Percentiles rank a stretch among this genome's conserved stretches.
phyloP scores from a whole-genome alignment of 2,113 vertebrate species.

The Dryoscopus gambensis region DNA sequence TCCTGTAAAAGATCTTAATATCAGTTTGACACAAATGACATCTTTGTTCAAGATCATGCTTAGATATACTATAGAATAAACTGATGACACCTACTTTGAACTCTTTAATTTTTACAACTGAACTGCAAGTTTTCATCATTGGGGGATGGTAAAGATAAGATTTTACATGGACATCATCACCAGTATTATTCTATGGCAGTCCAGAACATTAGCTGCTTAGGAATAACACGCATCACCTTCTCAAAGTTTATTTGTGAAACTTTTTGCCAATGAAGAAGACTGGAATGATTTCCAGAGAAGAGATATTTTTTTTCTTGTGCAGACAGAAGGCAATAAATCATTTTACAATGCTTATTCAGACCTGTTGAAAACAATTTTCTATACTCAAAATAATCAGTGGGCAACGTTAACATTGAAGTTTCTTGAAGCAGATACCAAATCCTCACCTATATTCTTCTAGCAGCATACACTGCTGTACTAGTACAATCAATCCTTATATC shows the following conservation, averaged over 20 bases:
- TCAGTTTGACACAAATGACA: background rate
- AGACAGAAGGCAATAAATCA: background rate
- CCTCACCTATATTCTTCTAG: background rate
- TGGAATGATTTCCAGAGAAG: background rate
- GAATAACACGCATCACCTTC: background rate
- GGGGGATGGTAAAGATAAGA: background rate
- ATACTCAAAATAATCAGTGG: background rate
- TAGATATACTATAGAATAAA: background rate
- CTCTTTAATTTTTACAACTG: background rate
- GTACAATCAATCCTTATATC: background rate
- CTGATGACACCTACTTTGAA: background rate
- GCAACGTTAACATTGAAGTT: background rate
- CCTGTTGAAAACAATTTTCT: background rate
- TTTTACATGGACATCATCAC: background rate
- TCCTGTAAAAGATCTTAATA: background rate
- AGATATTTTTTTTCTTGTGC: background rate
- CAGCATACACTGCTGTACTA: too few species aligned
- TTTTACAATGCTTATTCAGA: background rate
- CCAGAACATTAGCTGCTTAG: background rate
- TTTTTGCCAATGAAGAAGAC: background rate
- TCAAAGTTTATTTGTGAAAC: background rate
- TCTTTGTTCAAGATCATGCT: background rate
- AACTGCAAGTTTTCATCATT: background rate
- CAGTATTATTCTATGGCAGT: background rate
- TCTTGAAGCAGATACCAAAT: background rate